A percentile compares a stretch with the other conserved stretches of the same genome.
phyloP scores from a whole-genome alignment of 2,888 invertebrate species.

The Leptinotarsa peninsularis region DNA sequence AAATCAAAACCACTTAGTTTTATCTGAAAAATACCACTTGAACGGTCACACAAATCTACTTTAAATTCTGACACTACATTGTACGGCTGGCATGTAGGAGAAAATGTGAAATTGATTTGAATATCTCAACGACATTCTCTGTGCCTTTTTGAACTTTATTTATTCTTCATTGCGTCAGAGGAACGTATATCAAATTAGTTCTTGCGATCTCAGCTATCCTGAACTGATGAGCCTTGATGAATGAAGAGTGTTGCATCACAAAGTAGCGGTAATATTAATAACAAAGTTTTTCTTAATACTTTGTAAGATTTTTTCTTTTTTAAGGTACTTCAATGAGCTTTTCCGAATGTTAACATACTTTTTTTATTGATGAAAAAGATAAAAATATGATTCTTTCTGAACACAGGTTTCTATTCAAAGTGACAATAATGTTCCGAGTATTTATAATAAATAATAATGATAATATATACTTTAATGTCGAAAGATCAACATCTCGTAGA shows the following conservation, averaged over 20 bases:
- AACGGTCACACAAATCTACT: constrained; percentile 36
- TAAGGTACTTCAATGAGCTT: no score
- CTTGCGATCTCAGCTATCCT: not conserved
- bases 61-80: constrained; percentile 45
- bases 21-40: constrained; percentile 38
- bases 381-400: no score
- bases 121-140: constrained; percentile 22
- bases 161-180: constrained; percentile 22
- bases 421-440: no score
- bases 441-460: no score
- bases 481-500: no score
- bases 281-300: no score
- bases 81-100: constrained; percentile 41
- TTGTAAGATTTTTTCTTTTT: no score
- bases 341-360: no score
- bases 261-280: no score
- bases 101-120: constrained; percentile 40
- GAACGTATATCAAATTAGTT: not conserved
- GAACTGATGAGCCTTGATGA: not conserved
- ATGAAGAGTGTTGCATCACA: not conserved
- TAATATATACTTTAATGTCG: no score
- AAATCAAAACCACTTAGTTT: constrained; percentile 50
- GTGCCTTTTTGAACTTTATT: constrained; percentile 26
- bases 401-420: no score
- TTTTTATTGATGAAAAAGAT: no score